Percentiles rank a stretch among this genome's conserved stretches.
Evolutionary conservation across 1,140 invertebrate genomes (phyloP).

Genomic region (Hylaeus anthracinus): DNA sequence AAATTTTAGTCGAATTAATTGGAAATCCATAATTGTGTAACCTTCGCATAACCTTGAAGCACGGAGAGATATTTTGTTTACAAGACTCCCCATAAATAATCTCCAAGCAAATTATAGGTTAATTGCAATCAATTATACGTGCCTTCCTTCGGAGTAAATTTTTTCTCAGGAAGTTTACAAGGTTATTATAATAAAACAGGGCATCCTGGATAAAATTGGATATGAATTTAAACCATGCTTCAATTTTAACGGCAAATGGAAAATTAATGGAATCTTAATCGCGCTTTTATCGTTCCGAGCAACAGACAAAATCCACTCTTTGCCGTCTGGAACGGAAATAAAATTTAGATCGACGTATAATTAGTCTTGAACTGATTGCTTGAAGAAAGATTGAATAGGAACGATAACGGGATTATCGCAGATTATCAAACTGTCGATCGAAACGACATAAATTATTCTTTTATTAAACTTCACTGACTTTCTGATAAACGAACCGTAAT

Average conservation of each 20-base stretch:
- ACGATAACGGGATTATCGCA: neutral
- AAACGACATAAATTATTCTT: neutral
- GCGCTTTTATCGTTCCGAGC: neutral
- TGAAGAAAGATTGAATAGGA: constrained; percentile 17
- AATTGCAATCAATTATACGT: no score
- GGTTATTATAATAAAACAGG: no score
- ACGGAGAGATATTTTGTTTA: no score
- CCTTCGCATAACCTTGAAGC: no score
- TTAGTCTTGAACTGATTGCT: constrained; percentile 52
- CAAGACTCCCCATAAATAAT: no score
- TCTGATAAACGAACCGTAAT: neutral
- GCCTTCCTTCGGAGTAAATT: no score
- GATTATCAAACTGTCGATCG: neutral
- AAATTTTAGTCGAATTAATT: no score
- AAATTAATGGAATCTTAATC: neutral
- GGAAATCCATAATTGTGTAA: no score
- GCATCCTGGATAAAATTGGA: no score
- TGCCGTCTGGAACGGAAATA: constrained; percentile 28
- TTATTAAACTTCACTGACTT: neutral
- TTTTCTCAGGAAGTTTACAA: no score
- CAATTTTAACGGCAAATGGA: neutral
- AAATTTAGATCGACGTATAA: constrained; percentile 59
- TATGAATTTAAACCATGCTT: neutral
- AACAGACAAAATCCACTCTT: neutral
- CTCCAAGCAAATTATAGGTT: no score